Percentiles rank a stretch among this genome's conserved stretches.
These are phyloP conservation scores for Saxicola maurus DNA, from an alignment of 2,797 vertebrate genomes.

Conservation along the genomic window DNA sequence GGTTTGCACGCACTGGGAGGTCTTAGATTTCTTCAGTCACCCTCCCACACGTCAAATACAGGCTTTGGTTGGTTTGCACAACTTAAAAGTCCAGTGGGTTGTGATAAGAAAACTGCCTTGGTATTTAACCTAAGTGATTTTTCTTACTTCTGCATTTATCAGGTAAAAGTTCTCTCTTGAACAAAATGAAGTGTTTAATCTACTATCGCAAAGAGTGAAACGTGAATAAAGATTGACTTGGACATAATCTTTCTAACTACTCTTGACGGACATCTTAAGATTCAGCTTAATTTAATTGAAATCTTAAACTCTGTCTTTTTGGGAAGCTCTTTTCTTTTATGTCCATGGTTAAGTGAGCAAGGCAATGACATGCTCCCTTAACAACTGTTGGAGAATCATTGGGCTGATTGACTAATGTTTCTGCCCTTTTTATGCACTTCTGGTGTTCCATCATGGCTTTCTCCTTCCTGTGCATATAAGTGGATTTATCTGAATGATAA, in stretches of 20 bases:
- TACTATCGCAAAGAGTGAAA: constrained; percentile 27
- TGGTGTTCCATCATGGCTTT: constrained; percentile 29
- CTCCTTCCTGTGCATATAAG: not conserved
- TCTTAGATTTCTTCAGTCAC: not conserved
- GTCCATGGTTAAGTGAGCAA: constrained; percentile 50
- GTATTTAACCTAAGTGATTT: not conserved
- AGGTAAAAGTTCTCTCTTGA: not conserved
- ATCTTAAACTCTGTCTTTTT: constrained; percentile 43
- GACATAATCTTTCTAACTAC: constrained; percentile 42
- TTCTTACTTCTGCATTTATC: not conserved
- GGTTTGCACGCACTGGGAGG: not conserved
- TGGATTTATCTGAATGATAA: constrained; percentile 48
- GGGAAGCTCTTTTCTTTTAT: constrained; percentile 41
- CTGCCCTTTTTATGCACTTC: constrained; percentile 42
- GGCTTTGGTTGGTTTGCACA: not conserved
- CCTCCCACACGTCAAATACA: not conserved
- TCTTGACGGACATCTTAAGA: constrained; percentile 38
- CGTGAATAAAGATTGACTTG: constrained; percentile 44
- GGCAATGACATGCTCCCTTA: constrained; percentile 37
- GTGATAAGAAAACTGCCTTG: constrained; percentile 5
- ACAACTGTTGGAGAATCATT: not conserved
- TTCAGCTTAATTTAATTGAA: constrained; percentile 50
- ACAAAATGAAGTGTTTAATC: constrained; percentile 32
- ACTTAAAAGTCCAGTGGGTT: not conserved
- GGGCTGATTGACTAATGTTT: constrained; percentile 37